Conservation (phyloP, 2,797 vertebrate genomes). For the Peromyscus melanophrys region DNA sequence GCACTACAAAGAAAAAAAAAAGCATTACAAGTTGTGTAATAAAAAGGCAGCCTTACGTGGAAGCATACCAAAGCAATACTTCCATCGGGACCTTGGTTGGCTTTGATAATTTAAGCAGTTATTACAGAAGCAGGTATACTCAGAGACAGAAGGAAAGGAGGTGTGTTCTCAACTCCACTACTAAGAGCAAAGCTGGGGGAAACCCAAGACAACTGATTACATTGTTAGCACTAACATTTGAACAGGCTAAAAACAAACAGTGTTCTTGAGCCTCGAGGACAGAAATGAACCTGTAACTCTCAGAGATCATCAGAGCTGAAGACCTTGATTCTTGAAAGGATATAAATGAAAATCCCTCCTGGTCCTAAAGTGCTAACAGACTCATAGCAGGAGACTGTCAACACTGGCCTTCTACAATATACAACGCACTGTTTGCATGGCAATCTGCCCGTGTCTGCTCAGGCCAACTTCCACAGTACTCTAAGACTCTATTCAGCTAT, state of each 20-base stretch:
- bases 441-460: not conserved
- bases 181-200: not conserved
- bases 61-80: not conserved
- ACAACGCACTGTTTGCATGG: not conserved
- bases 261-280: not conserved
- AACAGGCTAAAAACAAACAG: slow-evolving; percentile 49
- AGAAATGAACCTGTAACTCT: not conserved
- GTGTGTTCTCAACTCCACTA: not conserved
- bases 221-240: not conserved
- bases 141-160: slow-evolving; percentile 15
- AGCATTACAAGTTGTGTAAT: slow-evolving; percentile 4
- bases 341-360: slow-evolving; percentile 22
- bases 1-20: not conserved
- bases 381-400: not conserved
- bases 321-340: not conserved
- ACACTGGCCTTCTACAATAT: not conserved
- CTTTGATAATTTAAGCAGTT: slow-evolving; percentile 35
- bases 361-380: not conserved
- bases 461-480: not conserved
- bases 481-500: not conserved
- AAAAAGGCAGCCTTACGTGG: not conserved
- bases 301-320: not conserved
- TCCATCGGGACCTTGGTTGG: not conserved
- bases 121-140: not conserved
- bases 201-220: slow-evolving; percentile 17